Evolutionary conservation across 2,113 vertebrate genomes (phyloP).

Genomic region (Amblyopsis rosae): DNA sequence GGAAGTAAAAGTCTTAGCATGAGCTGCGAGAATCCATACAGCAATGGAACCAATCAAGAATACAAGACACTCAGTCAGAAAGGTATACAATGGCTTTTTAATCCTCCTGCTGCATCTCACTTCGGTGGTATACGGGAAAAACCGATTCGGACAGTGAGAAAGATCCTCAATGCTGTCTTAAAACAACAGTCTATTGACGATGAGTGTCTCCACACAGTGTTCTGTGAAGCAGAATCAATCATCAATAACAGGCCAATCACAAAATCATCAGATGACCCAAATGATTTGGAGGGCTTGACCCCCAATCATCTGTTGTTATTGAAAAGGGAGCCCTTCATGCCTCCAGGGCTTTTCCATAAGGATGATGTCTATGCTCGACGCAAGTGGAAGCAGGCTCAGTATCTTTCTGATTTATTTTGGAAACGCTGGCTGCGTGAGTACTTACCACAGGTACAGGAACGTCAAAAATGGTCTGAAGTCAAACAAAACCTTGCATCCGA

Average conservation of each 20-base stretch:
- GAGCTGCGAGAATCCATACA: neutral
- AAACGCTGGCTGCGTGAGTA: neutral
- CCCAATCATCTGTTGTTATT: neutral
- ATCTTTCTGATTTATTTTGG: neutral
- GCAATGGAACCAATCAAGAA: neutral
- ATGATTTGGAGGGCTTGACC: conserved; percentile 2
- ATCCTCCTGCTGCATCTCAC: neutral
- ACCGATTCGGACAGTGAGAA: too few relatives aligned
- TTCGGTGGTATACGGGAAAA: too few relatives aligned
- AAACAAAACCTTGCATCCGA: too few relatives aligned
- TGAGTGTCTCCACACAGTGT: neutral
- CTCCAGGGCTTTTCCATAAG: neutral
- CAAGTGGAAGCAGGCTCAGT: neutral
- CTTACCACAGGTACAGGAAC: too few relatives aligned
- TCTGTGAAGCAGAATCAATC: neutral
- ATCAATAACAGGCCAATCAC: conserved; percentile 5
- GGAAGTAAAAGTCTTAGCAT: too few relatives aligned
- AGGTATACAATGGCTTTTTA: conserved; percentile 14
- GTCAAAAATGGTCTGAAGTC: too few relatives aligned
- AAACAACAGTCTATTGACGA: too few relatives aligned
- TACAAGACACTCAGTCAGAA: neutral
- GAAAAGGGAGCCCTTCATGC: neutral
- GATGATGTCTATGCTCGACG: neutral
- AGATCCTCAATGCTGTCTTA: too few relatives aligned
- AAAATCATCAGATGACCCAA: neutral